A percentile compares a stretch with the other conserved stretches of the same genome.
Evolutionary conservation across 2,888 invertebrate genomes (phyloP).

Genomic region (Tetragnatha montana): DNA sequence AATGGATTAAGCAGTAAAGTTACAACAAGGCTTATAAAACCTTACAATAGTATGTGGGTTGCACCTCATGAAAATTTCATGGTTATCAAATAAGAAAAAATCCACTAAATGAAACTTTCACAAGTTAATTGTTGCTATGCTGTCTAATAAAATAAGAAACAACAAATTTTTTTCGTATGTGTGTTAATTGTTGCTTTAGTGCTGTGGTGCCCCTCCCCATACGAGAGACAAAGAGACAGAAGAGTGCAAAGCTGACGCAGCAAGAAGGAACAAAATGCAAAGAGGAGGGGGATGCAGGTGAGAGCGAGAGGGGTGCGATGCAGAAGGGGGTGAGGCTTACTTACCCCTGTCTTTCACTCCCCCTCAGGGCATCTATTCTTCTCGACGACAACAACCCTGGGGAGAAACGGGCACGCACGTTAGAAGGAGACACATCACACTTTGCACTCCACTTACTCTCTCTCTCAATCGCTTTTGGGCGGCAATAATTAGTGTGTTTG

Average conservation of each 20-base stretch:
- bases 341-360: constrained; percentile 43
- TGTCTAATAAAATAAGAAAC: too few species aligned
- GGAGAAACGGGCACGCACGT: constrained; percentile 57
- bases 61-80: too few species aligned
- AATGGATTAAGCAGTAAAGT: too few species aligned
- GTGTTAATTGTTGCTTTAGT: neutral
- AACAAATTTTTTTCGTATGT: neutral
- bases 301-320: constrained; percentile 60
- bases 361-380: constrained; percentile 64
- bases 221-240: constrained; percentile 49
- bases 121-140: too few species aligned
- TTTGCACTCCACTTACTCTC: constrained; percentile 68
- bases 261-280: constrained; percentile 56
- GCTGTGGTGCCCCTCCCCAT: neutral
- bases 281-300: constrained; percentile 50
- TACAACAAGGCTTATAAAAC: too few species aligned
- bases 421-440: constrained; percentile 49
- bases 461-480: neutral
- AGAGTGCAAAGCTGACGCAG: constrained; percentile 70
- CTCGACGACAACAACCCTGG: constrained; percentile 69
- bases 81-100: too few species aligned
- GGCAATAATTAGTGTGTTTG: neutral
- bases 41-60: too few species aligned
- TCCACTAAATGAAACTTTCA: too few species aligned
- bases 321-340: constrained; percentile 57